Evolutionary conservation across 2,113 vertebrate species (phyloP), one percentile per base, ranked within the genome.

Genomic region (Aegithalos caudatus): DNA sequence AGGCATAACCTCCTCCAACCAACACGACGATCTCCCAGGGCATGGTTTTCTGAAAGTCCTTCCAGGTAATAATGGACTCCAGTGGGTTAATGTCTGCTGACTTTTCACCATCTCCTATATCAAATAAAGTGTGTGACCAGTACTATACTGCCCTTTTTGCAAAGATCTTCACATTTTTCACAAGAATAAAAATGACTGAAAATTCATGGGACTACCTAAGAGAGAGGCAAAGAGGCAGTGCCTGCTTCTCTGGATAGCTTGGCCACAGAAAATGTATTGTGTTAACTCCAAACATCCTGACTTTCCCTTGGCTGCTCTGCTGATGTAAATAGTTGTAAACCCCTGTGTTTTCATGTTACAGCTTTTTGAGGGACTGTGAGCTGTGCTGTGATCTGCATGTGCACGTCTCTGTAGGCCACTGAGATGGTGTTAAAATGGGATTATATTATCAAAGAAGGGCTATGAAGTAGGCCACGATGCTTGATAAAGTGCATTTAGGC

Each of bases 11-110:
- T n/a, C 99, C 99, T 87, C 99, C 99, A 61, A 99, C 99, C 91
- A 99, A 97, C 86, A 99, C 99, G 60, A 99, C 99, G 10, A 99
- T 99, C 97, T 99, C 99, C 99, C 99, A 99, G 13, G 99, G 99
- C 99, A 99, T 99, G 78, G 99, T 98, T 94, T 98, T 99, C 98
- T 99, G 99, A 92, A 99, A 99, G 97, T 99, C 99, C 90, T 99
- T 99, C 99, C 99, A 99, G 1, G 98, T 99, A 94, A 99, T 99
- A 97, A 99, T 99, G 18, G 99, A 98, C 57, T 99, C 98, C 47
- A 97, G 50, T 9, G 98, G 93, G 74, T 98, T 98, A 21, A 88
- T 40, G 2, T 95, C 54, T 72, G 64, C 37, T 80, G 97, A 95
- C 19, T 95, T 95, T 33, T 97, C 96, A n/a, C 14, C 42, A 42